Conservation (phyloP, 1,140 invertebrate species). For the Drosophila sulfurigaster region DNA sequence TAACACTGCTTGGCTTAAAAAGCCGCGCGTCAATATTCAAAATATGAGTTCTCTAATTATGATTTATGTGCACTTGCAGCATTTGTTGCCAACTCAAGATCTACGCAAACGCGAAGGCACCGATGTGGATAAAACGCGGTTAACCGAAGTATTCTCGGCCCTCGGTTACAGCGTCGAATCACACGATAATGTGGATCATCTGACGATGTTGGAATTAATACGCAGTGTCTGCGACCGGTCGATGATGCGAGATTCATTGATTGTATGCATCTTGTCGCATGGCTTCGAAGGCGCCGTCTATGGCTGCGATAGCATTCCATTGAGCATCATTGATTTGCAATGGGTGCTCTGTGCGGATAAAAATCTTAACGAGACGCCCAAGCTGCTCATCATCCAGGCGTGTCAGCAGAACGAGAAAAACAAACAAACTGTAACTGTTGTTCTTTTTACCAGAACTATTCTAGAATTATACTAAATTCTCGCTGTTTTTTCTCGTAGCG, state of each 20-base stretch:
- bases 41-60: not conserved
- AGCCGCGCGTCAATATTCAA: not conserved
- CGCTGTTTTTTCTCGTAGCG: slow-evolving; percentile 22
- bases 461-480: too few relatives aligned
- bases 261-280: slow-evolving; percentile 80
- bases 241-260: slow-evolving; percentile 65
- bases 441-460: not conserved
- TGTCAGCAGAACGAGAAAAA: slow-evolving; percentile 61
- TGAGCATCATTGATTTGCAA: slow-evolving; percentile 69
- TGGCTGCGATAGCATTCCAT: slow-evolving; percentile 69
- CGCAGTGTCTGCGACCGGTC: slow-evolving; percentile 54
- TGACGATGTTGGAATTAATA: slow-evolving; percentile 59
- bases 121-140: slow-evolving; percentile 58
- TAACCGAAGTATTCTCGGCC: slow-evolving; percentile 56
- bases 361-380: slow-evolving; percentile 62
- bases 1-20: too few relatives aligned
- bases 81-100: slow-evolving; percentile 38
- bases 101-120: slow-evolving; percentile 63
- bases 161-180: slow-evolving; percentile 70
- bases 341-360: slow-evolving; percentile 62
- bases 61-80: slow-evolving; percentile 11
- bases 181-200: slow-evolving; percentile 61
- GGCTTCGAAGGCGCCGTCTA: slow-evolving; percentile 74
- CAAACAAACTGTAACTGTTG: slow-evolving; percentile 10
- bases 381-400: slow-evolving; percentile 78